A percentile compares a stretch with the other conserved stretches of the same genome.
phyloP scores from a whole-genome alignment of 2,797 vertebrate species.

The Aplochiton taeniatus region DNA sequence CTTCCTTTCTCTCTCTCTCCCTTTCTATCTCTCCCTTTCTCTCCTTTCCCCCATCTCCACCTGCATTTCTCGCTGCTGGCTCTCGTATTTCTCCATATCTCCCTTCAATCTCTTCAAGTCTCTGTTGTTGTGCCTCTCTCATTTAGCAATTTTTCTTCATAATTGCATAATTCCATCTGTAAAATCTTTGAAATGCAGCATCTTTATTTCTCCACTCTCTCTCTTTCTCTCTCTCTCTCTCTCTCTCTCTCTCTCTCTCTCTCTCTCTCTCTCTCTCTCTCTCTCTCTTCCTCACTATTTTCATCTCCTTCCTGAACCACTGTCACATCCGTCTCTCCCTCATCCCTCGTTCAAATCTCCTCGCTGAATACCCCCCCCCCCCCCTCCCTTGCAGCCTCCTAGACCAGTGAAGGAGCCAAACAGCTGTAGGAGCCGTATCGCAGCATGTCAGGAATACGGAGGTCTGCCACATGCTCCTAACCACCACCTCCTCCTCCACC shows the following conservation, averaged over 20 bases:
- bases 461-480: not conserved
- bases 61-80: too few relatives aligned
- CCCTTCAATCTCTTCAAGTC: not conserved
- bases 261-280: too few relatives aligned
- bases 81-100: too few relatives aligned
- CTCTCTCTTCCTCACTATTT: too few relatives aligned
- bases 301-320: too few relatives aligned
- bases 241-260: not conserved
- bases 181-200: too few relatives aligned
- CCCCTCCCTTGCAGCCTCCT: too few relatives aligned
- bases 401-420: not conserved
- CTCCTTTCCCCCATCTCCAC: too few relatives aligned
- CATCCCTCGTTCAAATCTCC: not conserved
- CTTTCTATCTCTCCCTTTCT: not conserved
- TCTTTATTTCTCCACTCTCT: too few relatives aligned
- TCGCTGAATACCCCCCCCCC: not conserved
- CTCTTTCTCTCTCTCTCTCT: not conserved
- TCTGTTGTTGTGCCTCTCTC: not conserved
- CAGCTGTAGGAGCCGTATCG: not conserved
- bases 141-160: too few relatives aligned
- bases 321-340: not conserved
- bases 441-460: conserved; percentile 1
- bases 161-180: too few relatives aligned
- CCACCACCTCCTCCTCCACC: not conserved
- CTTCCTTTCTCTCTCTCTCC: not conserved